Conservation (phyloP, 2,113 vertebrate genomes). For the Monopterus albus region DNA sequence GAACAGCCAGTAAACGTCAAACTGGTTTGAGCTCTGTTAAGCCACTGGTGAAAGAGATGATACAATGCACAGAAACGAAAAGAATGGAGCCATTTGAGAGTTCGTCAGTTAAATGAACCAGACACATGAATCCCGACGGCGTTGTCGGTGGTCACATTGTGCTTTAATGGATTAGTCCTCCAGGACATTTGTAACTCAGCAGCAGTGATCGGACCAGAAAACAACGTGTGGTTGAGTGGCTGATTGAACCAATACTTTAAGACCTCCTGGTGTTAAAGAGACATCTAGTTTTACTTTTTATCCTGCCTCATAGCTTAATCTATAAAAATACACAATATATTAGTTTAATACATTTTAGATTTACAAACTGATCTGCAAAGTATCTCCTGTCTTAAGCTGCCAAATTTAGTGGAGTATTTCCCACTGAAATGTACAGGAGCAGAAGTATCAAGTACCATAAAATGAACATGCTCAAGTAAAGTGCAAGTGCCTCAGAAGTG, state of each 20-base stretch:
- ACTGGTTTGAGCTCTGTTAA: slow-evolving; percentile 61
- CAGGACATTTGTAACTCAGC: slow-evolving; percentile 22
- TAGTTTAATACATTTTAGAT: too few species aligned
- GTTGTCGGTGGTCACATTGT: slow-evolving; percentile 56
- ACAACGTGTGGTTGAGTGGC: slow-evolving; percentile 33
- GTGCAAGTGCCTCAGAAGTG: neutral
- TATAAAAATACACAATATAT: too few species aligned
- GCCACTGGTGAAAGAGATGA: slow-evolving; percentile 41
- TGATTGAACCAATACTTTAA: neutral
- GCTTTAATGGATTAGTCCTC: slow-evolving; percentile 61
- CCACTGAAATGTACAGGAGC: neutral
- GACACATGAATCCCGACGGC: slow-evolving; percentile 36
- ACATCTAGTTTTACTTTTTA: too few species aligned
- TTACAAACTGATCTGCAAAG: too few species aligned
- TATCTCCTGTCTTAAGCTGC: too few species aligned
- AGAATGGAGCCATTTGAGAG: slow-evolving; percentile 44
- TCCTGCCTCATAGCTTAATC: too few species aligned
- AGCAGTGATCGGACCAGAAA: slow-evolving; percentile 43
- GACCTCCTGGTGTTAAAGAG: too few species aligned
- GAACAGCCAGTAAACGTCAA: slow-evolving; percentile 48
- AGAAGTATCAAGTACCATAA: too few species aligned
- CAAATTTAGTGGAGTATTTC: too few species aligned
- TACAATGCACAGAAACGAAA: slow-evolving; percentile 23
- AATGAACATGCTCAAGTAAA: neutral
- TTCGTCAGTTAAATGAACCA: slow-evolving; percentile 46